Percentiles rank a stretch among this genome's conserved stretches.
Evolutionary conservation across 2,888 invertebrate genomes (phyloP).

Genomic region (Drosophila emarginata): DNA sequence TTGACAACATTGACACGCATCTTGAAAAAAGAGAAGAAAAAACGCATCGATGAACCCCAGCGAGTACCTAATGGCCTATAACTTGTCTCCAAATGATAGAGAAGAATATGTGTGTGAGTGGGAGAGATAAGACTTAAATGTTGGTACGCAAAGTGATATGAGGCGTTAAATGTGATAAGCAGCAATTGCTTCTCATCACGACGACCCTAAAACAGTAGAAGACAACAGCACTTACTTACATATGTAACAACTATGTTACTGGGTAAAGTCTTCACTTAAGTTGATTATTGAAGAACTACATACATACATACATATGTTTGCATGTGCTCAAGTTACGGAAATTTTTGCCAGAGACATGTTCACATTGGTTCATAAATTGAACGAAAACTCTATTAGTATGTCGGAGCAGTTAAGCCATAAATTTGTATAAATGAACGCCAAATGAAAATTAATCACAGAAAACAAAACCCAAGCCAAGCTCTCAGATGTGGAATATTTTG

Average conservation of each 20-base stretch:
- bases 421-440: constrained; percentile 47
- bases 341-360: too few relatives aligned
- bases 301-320: too few relatives aligned
- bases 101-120: constrained; percentile 1
- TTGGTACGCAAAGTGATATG: constrained; percentile 43
- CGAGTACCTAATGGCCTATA: constrained; percentile 68
- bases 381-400: neutral
- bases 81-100: constrained; percentile 30
- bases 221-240: neutral
- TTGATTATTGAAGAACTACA: constrained; percentile 10
- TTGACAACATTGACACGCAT: constrained; percentile 73
- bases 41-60: constrained; percentile 38
- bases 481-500: constrained; percentile 48
- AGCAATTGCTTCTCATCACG: constrained; percentile 16
- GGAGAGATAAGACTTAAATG: constrained; percentile 14
- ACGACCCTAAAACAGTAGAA: too few relatives aligned
- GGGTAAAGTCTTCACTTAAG: constrained; percentile 2
- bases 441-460: constrained; percentile 57
- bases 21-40: constrained; percentile 39
- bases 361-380: constrained; percentile 1
- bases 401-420: constrained; percentile 23
- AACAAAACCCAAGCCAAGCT: neutral
- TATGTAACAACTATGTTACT: constrained; percentile 5
- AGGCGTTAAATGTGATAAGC: constrained; percentile 65
- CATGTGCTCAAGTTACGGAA: neutral